These are phyloP conservation scores for Buteo buteo DNA, from an alignment of 2,113 vertebrate species.

Conservation along the genomic window DNA sequence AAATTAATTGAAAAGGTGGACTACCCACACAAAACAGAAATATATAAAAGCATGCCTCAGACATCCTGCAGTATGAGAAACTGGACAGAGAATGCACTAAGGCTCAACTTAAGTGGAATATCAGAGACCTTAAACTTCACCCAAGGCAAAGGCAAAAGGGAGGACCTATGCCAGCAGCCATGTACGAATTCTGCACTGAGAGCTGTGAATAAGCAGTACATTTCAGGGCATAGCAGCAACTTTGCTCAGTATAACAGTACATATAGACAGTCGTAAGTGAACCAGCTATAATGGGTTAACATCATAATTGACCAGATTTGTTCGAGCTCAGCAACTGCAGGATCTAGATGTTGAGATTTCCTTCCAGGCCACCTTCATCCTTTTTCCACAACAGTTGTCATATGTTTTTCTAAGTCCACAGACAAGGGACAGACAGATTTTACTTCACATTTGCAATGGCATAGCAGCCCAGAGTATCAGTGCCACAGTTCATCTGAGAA, in stretches of 20 bases:
- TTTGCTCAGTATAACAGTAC: background rate
- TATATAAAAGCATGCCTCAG: background rate
- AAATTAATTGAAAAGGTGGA: conserved; percentile 14
- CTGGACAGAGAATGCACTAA: background rate
- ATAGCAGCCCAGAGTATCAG: background rate
- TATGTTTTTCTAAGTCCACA: background rate
- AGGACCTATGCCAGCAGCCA: background rate
- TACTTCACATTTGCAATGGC: background rate
- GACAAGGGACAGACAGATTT: background rate
- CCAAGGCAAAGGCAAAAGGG: background rate
- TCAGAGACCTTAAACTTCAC: background rate
- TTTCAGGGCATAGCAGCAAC: background rate
- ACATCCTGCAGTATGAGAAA: background rate
- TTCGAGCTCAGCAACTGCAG: background rate
- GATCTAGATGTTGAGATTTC: background rate
- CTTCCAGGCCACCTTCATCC: background rate
- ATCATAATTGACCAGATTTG: background rate
- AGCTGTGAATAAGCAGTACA: background rate
- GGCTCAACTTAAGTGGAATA: background rate
- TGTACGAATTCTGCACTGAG: background rate
- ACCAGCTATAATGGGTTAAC: background rate
- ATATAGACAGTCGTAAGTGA: background rate
- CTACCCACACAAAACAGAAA: background rate
- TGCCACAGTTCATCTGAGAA: background rate
- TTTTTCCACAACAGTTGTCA: background rate